Evolutionary conservation across 2,888 invertebrate species (phyloP), one percentile per base, ranked within the genome.

Genomic region (Phyllotreta striolata): DNA sequence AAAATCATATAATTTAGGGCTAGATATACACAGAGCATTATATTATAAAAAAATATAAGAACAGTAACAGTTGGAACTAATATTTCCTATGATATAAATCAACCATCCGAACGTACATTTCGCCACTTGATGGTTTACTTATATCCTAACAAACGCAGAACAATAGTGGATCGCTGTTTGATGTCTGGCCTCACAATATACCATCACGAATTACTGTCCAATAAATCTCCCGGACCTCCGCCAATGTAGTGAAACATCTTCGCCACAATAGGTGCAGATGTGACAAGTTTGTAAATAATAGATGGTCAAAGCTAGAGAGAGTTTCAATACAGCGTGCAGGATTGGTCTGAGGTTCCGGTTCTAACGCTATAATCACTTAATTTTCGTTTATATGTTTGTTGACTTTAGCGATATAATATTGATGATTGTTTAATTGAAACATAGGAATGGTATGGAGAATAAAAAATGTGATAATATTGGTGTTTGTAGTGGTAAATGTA

Each of bases 211-310:
- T 51, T 37, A 59, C 34, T n/a, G 37, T 38, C 60, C 6, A 4
- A 60, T 60, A 40, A 54, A 60, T 60, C 60, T 60, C 24, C 14
- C 24, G 14, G 52, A 63, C 55, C 41, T 55, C 41, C 63, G 58
- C 63, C 57, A 70, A 52, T 62, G 64, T 55, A 51, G 52, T 38
- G 47, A 54, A 66, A 65, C 64, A 66, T 61, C 63, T 64, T 66
- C 39, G 57, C 63, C 55, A 68, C 71, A 72, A 72, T 68, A 67
- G 69, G 66, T 67, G 68, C 67, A 72, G 68, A 72, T 70, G 70
- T 68, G 70, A 68, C 70, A 69, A 70, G 67, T 67, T 66, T 51
- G 64, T 57, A 60, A 66, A 66, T 67, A 66, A 68, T 65, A 51
- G 67, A 66, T 64, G 60, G 56, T 49, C 59, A 49, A 35, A 46